Percentiles rank a stretch among this genome's conserved stretches.
Conservation (phyloP, 2,113 vertebrate genomes). For the Tychaedon coryphoeus region DNA sequence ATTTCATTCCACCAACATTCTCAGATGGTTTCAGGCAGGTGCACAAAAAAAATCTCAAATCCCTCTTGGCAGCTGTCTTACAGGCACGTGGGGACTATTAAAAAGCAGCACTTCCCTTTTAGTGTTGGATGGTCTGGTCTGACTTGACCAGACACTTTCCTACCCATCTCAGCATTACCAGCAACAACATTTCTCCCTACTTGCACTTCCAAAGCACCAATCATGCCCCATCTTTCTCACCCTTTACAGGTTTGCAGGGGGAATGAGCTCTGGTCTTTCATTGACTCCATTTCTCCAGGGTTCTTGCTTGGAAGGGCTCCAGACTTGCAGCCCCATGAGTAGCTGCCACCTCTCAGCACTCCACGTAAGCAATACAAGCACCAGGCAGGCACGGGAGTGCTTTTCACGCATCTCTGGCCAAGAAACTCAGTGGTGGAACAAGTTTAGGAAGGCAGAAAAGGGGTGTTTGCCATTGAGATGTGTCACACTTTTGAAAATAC, state of each 20-base stretch:
- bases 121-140: background rate
- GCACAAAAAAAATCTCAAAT: background rate
- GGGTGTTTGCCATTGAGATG: background rate
- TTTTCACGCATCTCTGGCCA: background rate
- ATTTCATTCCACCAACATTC: background rate
- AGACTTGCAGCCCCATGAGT: background rate
- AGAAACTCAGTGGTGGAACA: background rate
- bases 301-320: background rate
- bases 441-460: background rate
- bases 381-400: background rate
- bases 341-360: background rate
- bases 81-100: fast-evolving
- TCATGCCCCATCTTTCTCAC: background rate
- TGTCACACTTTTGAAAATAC: background rate
- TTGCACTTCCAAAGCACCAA: background rate
- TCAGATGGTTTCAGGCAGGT: background rate
- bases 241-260: background rate
- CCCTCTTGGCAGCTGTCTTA: background rate
- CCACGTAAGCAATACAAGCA: background rate
- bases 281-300: background rate
- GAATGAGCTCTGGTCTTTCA: background rate
- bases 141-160: background rate
- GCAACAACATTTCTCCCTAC: background rate
- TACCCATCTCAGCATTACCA: background rate
- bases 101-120: background rate